These are phyloP conservation scores for Alouatta palliata DNA, from an alignment of 2,113 vertebrate species.

Conservation along the genomic window DNA sequence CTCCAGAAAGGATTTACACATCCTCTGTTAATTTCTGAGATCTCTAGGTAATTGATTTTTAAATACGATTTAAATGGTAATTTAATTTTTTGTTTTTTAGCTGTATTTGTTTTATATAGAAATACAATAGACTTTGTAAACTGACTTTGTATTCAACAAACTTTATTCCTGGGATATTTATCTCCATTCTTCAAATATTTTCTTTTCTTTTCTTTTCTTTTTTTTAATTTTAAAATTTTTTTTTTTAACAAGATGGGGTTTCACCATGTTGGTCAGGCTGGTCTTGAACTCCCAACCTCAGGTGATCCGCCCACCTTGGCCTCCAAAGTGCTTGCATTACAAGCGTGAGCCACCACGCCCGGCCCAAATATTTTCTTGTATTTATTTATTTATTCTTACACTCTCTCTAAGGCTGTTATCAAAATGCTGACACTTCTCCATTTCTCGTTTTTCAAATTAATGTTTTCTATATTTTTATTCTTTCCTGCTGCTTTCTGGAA, in stretches of 20 bases:
- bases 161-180: not conserved
- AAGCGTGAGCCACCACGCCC: too few relatives aligned
- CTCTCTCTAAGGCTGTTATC: not conserved
- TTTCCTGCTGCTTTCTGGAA: not conserved
- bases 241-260: too few relatives aligned
- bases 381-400: not conserved
- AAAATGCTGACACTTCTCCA: not conserved
- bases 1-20: not conserved
- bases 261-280: too few relatives aligned
- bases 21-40: not conserved
- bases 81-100: not conserved
- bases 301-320: too few relatives aligned
- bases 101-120: not conserved
- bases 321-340: too few relatives aligned
- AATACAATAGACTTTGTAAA: not conserved
- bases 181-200: not conserved
- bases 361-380: not conserved
- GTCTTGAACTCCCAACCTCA: too few relatives aligned
- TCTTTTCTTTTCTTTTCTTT: too few relatives aligned
- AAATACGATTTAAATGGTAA: not conserved
- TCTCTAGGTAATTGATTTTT: not conserved
- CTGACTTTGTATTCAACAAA: not conserved
- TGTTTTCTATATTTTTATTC: slow-evolving; percentile 22
- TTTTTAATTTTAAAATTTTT: too few relatives aligned
- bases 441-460: not conserved